Evolutionary conservation across 2,888 invertebrate species (phyloP), one percentile per base, ranked within the genome.

Genomic region (Drosophila flavopinicola): DNA sequence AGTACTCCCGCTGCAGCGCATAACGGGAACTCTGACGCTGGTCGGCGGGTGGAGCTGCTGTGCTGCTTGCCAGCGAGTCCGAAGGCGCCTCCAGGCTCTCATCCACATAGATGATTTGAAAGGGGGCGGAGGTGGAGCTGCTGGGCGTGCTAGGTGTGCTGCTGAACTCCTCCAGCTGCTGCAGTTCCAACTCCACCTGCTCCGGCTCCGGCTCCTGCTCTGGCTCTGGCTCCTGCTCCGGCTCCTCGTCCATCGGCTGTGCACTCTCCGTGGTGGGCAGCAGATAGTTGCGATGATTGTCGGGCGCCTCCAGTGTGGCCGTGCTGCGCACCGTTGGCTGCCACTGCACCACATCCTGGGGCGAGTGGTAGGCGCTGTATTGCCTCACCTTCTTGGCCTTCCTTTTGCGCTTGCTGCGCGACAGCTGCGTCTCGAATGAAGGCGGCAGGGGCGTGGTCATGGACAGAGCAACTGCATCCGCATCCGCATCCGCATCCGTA

Each of bases 51-150:
- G 65, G 58, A 6, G 33, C 54, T 0, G 32, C 45, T 4, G 59
- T 57, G 33, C 53, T 57, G 39, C 56, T 49, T 5, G 13, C 47
- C 15, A 25, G 37, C 1, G 44, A 56, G 39, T 51, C 59, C 13
- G 39, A 24, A 2, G 89, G 82, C 5, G 78, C 47, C 47, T 89
- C 89, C 10, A 83, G 32, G 13, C 79, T 82, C 17, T 88, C 89
- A 20, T 89, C 87, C 57, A 79, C 44, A 30, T 88, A 89, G 32
- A 86, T 65, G 9, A 89, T 88, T 29, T 74, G 82, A 35, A 89
- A 75, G 9, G 74, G 65, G 3, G 27, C 17, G 13, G 29, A 25
- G 13, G 15, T 7, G 6, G 30, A 9, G 6, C n/a, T 11, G 11
- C 0, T 11, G 30, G 30, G 3, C 7, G 15, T 38, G 30, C 41